Evolutionary conservation across 2,888 invertebrate genomes (phyloP).

Genomic region (Nyleta sp.): DNA sequence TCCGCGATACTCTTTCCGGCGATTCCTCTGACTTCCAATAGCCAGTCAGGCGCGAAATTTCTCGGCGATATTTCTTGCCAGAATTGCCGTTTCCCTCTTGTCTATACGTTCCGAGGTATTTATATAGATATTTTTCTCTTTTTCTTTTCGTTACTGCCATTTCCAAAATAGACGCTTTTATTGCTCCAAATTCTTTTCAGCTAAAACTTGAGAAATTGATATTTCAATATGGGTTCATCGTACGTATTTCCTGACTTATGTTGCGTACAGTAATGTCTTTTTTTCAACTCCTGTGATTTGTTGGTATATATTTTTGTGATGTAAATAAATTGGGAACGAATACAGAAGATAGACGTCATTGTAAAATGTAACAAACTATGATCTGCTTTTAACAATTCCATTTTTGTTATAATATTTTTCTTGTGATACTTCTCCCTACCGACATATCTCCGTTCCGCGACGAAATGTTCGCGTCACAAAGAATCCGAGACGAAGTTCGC

Average conservation of each 20-base stretch:
- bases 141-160: slow-evolving; percentile 49
- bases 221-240: slow-evolving; percentile 41
- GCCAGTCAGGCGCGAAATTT: slow-evolving; percentile 63
- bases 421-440: too few relatives aligned
- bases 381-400: too few relatives aligned
- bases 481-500: too few relatives aligned
- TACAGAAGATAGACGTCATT: background rate
- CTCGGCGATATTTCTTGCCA: slow-evolving; percentile 61
- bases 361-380: too few relatives aligned
- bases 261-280: background rate
- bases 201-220: slow-evolving; percentile 45
- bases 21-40: slow-evolving; percentile 61
- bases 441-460: too few relatives aligned
- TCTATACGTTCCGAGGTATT: slow-evolving; percentile 57
- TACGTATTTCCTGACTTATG: slow-evolving; percentile 11
- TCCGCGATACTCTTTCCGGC: slow-evolving; percentile 58
- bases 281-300: background rate
- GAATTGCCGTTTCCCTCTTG: slow-evolving; percentile 60
- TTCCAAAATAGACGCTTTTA: slow-evolving; percentile 53
- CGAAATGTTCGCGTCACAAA: too few relatives aligned
- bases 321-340: background rate
- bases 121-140: slow-evolving; percentile 54
- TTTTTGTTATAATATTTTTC: too few relatives aligned
- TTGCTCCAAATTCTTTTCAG: slow-evolving; percentile 45
- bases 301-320: background rate